phyloP scores from a whole-genome alignment of 1,140 invertebrate genomes.

The Aplysia californica region DNA sequence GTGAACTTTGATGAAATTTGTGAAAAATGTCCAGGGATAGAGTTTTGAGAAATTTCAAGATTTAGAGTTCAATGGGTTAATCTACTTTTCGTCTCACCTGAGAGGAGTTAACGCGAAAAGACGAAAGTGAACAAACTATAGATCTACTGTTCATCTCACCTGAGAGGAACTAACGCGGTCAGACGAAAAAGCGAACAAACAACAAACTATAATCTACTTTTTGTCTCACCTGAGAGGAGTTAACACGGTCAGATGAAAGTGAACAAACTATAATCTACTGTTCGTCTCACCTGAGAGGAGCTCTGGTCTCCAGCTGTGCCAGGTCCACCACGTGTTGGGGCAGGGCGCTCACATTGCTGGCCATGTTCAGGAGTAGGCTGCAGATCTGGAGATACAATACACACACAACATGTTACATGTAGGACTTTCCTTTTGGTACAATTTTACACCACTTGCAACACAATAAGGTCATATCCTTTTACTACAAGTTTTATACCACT shows the following conservation, averaged over 20 bases:
- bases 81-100: slow-evolving; percentile 7
- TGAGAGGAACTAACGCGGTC: slow-evolving; percentile 18
- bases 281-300: slow-evolving; percentile 24
- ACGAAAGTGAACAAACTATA: neutral
- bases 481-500: no score
- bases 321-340: slow-evolving; percentile 2
- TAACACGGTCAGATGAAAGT: neutral
- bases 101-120: neutral
- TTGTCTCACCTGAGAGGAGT: slow-evolving; percentile 14
- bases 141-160: slow-evolving; percentile 6
- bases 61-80: neutral
- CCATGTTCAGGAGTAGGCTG: slow-evolving; percentile 14
- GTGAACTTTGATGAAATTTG: no score
- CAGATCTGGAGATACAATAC: no score
- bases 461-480: neutral
- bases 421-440: no score
- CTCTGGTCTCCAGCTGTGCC: slow-evolving; percentile 22
- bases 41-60: neutral
- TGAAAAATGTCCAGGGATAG: no score
- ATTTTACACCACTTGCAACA: no score
- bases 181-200: no score
- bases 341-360: slow-evolving; percentile 26
- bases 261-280: neutral
- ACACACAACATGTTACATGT: no score
- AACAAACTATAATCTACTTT: no score